Evolutionary conservation across 2,113 vertebrate species (phyloP), one percentile per base, ranked within the genome.

Genomic region (Hippocampus comes): DNA sequence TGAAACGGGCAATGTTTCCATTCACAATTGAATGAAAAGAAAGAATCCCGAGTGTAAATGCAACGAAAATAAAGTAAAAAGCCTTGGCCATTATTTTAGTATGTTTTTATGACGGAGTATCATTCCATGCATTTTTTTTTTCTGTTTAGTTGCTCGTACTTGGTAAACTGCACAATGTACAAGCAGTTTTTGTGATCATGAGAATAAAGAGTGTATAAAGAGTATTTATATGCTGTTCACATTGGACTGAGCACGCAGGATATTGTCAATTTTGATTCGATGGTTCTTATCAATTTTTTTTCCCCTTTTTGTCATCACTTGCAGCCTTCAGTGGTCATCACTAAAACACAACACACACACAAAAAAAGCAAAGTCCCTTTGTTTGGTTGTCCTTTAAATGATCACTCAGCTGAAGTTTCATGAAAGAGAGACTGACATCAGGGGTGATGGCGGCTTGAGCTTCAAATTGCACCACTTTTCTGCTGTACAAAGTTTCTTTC

Each of bases 401-500:
- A n/a, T 23, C 55, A 5, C 55, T 15, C 4, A 59, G 12, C 25
- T 59, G 25, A 59, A 59, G 9, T 30, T 27, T 59, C 11, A 25
- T 15, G 1, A 59, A 59, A 23, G n/a, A 4, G n/a, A 0, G 34
- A 38, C 56, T 27, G 23, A 59, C 25, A 15, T 27, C 25, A 17
- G 5, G 15, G 12, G 25, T 20, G 15, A 34, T 34, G 27, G 34
- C 9, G 15, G 6, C 59, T 34, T 61, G 8, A 61, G 20, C 59
- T 34, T 14, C 27, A 34, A 60, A 60, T 60, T 60, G 57, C 21
- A 57, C 57, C 14, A 60, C 57, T 25, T 61, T 61, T 18, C 27
- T 17, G 15, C 25, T 70, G 75, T 34, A 82, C 71, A 17, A 71
- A 51, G n/a, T 66, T 66, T 67, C 34, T 53, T 70, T 68, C 73